Evolutionary conservation across 2,797 vertebrate species (phyloP).

Genomic region (Peromyscus aztecus): DNA sequence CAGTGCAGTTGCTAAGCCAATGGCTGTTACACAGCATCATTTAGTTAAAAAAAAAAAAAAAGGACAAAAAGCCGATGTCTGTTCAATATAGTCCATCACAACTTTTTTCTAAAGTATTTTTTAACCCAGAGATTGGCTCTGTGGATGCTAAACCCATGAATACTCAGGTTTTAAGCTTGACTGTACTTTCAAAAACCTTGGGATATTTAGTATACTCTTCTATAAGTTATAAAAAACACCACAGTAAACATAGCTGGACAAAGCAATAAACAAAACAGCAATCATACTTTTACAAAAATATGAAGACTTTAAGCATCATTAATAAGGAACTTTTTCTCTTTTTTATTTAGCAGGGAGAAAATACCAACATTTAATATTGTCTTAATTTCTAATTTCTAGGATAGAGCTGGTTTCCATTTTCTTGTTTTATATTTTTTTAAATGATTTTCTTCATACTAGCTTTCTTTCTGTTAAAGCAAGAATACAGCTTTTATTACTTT

Average conservation of each 20-base stretch:
- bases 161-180: too few species aligned
- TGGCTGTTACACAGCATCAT: background rate
- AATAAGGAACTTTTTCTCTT: background rate
- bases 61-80: background rate
- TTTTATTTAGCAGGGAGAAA: background rate
- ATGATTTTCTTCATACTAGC: slow-evolving; percentile 19
- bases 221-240: background rate
- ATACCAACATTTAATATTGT: background rate
- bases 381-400: background rate
- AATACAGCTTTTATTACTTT: background rate
- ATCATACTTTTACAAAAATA: background rate
- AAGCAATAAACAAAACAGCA: background rate
- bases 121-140: background rate
- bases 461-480: slow-evolving; percentile 36
- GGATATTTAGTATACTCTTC: background rate
- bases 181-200: background rate
- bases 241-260: background rate
- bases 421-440: background rate
- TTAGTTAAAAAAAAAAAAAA: background rate
- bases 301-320: background rate
- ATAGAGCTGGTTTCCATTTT: background rate
- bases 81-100: background rate
- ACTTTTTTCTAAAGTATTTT: background rate
- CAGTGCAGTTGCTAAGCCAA: background rate
- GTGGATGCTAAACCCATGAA: background rate